These are phyloP conservation scores for Lottia scabra DNA, from an alignment of 2,888 invertebrate genomes.

Conservation along the genomic window DNA sequence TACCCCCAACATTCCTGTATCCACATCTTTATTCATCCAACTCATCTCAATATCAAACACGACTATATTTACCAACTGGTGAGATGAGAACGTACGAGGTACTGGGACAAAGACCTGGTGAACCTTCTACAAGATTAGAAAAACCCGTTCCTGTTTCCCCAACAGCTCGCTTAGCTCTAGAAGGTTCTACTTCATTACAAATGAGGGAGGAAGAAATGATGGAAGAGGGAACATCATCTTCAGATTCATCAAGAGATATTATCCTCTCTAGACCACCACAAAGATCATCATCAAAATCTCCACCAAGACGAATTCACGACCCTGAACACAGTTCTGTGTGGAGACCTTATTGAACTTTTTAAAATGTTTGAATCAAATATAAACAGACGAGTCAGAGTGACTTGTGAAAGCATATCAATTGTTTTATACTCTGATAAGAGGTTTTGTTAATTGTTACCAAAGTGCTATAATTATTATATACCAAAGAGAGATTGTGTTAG, in stretches of 20 bases:
- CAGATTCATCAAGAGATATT: constrained; percentile 17
- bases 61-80: constrained; percentile 48
- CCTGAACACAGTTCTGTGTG: constrained; percentile 45
- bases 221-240: constrained; percentile 20
- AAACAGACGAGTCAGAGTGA: too few species aligned
- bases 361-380: too few species aligned
- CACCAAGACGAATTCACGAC: constrained; percentile 26
- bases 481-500: too few species aligned
- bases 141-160: constrained; percentile 28
- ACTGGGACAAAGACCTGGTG: constrained; percentile 33
- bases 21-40: constrained; percentile 61
- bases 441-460: too few species aligned
- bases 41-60: constrained; percentile 52
- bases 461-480: too few species aligned
- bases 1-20: constrained; percentile 63
- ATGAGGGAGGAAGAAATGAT: constrained; percentile 21
- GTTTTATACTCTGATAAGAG: too few species aligned
- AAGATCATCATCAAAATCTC: constrained; percentile 18
- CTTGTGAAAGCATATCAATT: too few species aligned
- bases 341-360: constrained; percentile 51
- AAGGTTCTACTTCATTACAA: constrained; percentile 14
- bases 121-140: constrained; percentile 14
- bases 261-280: constrained; percentile 18
- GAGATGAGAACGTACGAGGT: constrained; percentile 53
- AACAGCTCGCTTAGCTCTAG: constrained; percentile 21